phyloP scores from a whole-genome alignment of 23 tunicate genomes.

The Trididemnum nubilum region DNA sequence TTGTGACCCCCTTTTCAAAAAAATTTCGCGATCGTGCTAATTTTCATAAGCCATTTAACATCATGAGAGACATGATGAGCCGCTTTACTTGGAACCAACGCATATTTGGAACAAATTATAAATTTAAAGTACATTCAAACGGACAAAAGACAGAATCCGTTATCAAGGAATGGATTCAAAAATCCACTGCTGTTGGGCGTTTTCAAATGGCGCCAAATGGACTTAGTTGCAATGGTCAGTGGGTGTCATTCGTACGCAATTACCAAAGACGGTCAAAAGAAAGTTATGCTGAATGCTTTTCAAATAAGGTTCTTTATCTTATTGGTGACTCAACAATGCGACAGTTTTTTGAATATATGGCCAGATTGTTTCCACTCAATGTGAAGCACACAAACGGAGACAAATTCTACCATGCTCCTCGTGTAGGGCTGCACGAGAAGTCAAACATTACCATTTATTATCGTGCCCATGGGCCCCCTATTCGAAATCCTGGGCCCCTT shows the following conservation, averaged over 20 bases:
- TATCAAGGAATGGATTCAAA: not conserved
- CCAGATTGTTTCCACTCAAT: not conserved
- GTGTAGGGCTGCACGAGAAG: not conserved
- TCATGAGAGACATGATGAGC: not conserved
- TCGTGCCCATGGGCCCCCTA: slow-evolving; percentile 52
- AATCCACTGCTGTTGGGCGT: not conserved
- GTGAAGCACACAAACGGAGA: not conserved
- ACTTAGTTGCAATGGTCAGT: slow-evolving; percentile 9
- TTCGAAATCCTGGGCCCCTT: slow-evolving; percentile 39
- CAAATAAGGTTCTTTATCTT: slow-evolving; percentile 27
- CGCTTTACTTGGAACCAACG: not conserved
- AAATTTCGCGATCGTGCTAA: not conserved
- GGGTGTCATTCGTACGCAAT: slow-evolving; percentile 23
- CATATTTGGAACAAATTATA: not conserved
- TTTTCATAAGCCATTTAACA: slow-evolving; percentile 8
- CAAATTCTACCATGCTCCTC: slow-evolving; percentile 21
- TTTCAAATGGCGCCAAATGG: slow-evolving; percentile 18
- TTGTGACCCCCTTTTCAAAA: not conserved
- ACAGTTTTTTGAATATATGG: slow-evolving; percentile 1
- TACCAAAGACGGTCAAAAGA: not conserved
- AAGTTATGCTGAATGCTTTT: slow-evolving; percentile 5
- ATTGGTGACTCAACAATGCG: slow-evolving; percentile 54
- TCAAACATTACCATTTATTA: slow-evolving; percentile 43
- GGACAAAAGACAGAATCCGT: no score
- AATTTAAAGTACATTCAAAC: not conserved